phyloP scores from a whole-genome alignment of 2,888 invertebrate genomes.

The Ectemnius continuus region DNA sequence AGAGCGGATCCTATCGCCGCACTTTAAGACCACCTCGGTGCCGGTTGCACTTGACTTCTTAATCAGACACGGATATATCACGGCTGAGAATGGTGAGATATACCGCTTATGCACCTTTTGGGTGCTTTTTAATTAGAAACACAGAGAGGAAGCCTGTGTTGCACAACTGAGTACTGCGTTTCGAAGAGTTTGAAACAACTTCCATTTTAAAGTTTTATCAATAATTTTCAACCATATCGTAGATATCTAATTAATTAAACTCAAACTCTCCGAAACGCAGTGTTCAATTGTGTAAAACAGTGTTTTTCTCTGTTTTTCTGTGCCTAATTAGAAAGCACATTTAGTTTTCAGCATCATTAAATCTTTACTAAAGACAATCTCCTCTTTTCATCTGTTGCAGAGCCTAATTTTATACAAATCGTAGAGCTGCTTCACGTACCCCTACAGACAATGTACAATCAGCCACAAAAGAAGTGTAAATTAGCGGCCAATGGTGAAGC shows the following conservation, averaged over 20 bases:
- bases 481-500: conserved; percentile 76
- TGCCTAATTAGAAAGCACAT: no score
- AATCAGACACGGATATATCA: conserved; percentile 93
- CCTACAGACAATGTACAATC: conserved; percentile 88
- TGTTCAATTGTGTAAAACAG: no score
- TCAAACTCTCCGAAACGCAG: no score
- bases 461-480: conserved; percentile 79
- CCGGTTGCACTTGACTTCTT: conserved; percentile 95
- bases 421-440: conserved; percentile 93
- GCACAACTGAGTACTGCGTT: no score
- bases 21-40: conserved; percentile 96
- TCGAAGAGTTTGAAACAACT: no score
- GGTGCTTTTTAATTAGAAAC: no score
- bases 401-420: conserved; percentile 89
- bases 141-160: no score
- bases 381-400: conserved; percentile 80
- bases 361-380: background rate
- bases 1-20: conserved; percentile 88
- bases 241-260: no score
- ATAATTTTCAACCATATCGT: no score
- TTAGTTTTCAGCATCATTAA: no score
- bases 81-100: conserved; percentile 91
- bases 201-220: no score
- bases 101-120: background rate
- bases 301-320: background rate